Evolutionary conservation across 2,113 vertebrate species (phyloP).

Genomic region (Melanerpes formicivorus): DNA sequence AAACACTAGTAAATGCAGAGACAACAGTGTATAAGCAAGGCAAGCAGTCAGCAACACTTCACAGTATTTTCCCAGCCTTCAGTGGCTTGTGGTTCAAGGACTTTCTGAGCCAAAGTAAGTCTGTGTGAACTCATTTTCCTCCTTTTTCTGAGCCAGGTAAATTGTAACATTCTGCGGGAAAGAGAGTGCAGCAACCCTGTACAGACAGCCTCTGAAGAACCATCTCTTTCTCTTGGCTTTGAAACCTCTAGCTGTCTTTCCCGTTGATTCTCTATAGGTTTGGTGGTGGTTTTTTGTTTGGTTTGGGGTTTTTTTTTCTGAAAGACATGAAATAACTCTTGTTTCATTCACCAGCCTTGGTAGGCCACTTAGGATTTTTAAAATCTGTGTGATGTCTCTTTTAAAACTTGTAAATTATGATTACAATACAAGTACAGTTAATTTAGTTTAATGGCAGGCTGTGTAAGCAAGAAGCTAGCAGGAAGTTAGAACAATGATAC

Average conservation of each 20-base stretch:
- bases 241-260: background rate
- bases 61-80: background rate
- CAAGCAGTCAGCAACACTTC: background rate
- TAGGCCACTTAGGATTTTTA: background rate
- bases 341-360: background rate
- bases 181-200: background rate
- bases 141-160: background rate
- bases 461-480: slow-evolving; percentile 7
- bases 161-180: background rate
- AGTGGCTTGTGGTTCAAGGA: background rate
- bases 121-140: background rate
- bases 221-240: background rate
- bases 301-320: background rate
- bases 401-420: slow-evolving; percentile 21
- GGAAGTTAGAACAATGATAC: slow-evolving; percentile 56
- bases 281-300: background rate
- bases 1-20: background rate
- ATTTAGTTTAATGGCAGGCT: slow-evolving; percentile 12
- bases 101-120: background rate
- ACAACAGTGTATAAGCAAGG: background rate
- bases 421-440: background rate
- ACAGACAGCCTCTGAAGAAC: background rate
- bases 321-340: background rate
- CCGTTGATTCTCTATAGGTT: background rate
- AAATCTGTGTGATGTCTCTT: background rate